A percentile compares a stretch with the other conserved stretches of the same genome.
These are phyloP conservation scores for Anolis apletophallus DNA, from an alignment of 2,797 vertebrate genomes.

Conservation along the genomic window DNA sequence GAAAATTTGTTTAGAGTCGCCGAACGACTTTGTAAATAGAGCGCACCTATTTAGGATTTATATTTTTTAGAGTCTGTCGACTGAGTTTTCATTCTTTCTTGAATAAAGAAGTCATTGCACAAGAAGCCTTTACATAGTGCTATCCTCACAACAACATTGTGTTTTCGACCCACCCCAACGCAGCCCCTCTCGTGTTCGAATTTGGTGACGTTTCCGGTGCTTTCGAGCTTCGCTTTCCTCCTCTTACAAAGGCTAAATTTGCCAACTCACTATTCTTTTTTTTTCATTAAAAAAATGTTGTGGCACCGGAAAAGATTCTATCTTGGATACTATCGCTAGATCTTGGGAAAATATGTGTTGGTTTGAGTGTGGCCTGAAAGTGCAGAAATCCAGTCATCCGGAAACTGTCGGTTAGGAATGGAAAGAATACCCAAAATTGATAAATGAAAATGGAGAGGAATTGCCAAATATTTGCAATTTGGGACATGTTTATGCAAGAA, in stretches of 20 bases:
- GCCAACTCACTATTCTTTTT: constrained; percentile 41
- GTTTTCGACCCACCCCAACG: neutral
- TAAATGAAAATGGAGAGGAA: no score
- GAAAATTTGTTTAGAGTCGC: constrained; percentile 84
- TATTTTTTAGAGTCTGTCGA: constrained; percentile 81
- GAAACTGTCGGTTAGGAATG: no score
- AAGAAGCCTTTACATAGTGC: constrained; percentile 78
- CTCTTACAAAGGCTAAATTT: constrained; percentile 72
- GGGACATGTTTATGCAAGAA: no score
- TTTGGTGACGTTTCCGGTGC: constrained; percentile 76
- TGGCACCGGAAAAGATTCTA: constrained; percentile 75
- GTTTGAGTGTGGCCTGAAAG: neutral
- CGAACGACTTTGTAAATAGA: constrained; percentile 79
- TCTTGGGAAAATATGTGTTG: constrained; percentile 65
- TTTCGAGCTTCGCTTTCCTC: constrained; percentile 77
- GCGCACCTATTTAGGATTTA: constrained; percentile 68
- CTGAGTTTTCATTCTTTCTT: constrained; percentile 77
- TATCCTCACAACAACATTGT: constrained; percentile 76
- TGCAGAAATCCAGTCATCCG: neutral
- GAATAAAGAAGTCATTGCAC: constrained; percentile 83
- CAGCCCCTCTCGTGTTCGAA: constrained; percentile 71
- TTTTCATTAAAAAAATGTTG: constrained; percentile 66
- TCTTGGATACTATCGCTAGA: constrained; percentile 76
- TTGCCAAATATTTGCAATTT: no score
- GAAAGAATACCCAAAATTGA: no score